phyloP scores from a whole-genome alignment of 2,888 invertebrate species.

The Watsonalla binaria region DNA sequence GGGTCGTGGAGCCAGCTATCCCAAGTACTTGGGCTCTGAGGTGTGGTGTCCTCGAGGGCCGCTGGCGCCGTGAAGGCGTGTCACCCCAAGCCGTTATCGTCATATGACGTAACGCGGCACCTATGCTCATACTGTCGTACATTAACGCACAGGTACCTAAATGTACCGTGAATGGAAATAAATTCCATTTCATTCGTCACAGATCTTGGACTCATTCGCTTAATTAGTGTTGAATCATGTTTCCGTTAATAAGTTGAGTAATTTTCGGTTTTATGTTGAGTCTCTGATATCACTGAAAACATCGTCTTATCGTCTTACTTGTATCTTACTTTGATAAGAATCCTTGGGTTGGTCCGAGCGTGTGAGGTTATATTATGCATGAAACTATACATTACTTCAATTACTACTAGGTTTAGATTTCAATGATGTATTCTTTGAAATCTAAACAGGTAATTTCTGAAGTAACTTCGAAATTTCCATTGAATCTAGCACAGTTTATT shows the following conservation, averaged over 20 bases:
- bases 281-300: conserved; percentile 30
- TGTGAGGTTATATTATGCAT: conserved; percentile 20
- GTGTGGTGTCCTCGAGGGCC: conserved; percentile 58
- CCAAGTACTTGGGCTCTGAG: conserved; percentile 60
- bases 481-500: conserved; percentile 21
- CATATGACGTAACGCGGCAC: conserved; percentile 67
- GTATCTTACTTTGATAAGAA: conserved; percentile 48
- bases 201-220: conserved; percentile 8
- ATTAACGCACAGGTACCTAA: conserved; percentile 17
- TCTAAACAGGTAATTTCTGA: no score
- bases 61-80: conserved; percentile 71
- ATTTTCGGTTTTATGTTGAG: conserved; percentile 19
- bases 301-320: conserved; percentile 44
- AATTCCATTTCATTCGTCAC: conserved; percentile 6
- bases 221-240: conserved; percentile 18
- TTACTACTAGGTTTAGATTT: background rate
- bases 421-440: no score
- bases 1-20: conserved; percentile 45
- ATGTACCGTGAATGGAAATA: conserved; percentile 20
- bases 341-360: conserved; percentile 32
- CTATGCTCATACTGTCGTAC: conserved; percentile 26
- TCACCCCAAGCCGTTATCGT: conserved; percentile 63
- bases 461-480: background rate
- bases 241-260: conserved; percentile 15
- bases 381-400: conserved; percentile 10